These are phyloP conservation scores for Ursus arctos DNA, from an alignment of 2,113 vertebrate species.

Conservation along the genomic window DNA sequence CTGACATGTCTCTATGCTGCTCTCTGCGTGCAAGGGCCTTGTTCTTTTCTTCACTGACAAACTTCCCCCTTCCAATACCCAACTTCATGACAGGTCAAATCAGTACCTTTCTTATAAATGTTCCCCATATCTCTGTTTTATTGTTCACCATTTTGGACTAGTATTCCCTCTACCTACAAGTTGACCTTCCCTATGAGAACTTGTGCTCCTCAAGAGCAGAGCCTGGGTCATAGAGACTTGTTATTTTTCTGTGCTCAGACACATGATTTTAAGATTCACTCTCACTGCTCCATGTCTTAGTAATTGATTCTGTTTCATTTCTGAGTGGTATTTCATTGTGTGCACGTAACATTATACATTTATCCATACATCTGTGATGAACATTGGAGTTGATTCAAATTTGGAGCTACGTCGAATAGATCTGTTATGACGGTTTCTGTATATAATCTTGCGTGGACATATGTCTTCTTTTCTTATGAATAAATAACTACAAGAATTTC, in stretches of 20 bases:
- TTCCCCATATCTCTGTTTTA: background rate
- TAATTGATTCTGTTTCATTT: background rate
- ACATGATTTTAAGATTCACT: background rate
- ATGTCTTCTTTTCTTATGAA: background rate
- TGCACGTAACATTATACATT: background rate
- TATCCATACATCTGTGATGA: background rate
- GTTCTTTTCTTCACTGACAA: background rate
- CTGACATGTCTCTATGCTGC: accelerated
- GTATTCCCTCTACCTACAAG: background rate
- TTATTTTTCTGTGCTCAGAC: background rate
- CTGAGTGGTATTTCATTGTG: background rate
- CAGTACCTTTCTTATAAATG: too few relatives aligned
- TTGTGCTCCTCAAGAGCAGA: background rate
- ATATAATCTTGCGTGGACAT: background rate
- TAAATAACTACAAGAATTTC: background rate
- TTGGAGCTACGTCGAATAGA: background rate
- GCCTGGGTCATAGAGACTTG: background rate
- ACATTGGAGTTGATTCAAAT: background rate
- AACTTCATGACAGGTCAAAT: background rate
- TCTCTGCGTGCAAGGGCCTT: accelerated
- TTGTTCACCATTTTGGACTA: background rate
- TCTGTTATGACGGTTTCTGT: background rate
- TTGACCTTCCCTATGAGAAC: background rate
- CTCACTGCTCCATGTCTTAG: background rate
- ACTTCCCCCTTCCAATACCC: background rate